A percentile compares a stretch with the other conserved stretches of the same genome.
phyloP scores from a whole-genome alignment of 2,113 vertebrate genomes.

The Heterotis niloticus region DNA sequence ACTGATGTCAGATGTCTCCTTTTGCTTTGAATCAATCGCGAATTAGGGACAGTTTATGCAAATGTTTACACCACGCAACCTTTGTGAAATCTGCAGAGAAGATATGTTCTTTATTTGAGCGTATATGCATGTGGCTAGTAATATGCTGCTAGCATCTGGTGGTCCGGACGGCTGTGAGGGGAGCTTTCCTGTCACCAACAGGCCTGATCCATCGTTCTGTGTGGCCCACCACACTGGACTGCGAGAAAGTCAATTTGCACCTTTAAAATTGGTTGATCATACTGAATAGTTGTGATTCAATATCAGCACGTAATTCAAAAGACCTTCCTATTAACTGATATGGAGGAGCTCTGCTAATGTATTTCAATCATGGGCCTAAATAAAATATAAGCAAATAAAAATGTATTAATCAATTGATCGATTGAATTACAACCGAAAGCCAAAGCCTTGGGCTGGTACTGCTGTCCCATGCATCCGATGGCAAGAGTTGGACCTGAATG shows the following conservation, averaged over 20 bases:
- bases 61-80: conserved; percentile 46
- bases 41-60: conserved; percentile 56
- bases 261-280: conserved; percentile 53
- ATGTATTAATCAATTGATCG: conserved; percentile 13
- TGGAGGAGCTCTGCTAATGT: conserved; percentile 47
- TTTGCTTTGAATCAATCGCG: conserved; percentile 48
- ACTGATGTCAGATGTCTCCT: conserved; percentile 48
- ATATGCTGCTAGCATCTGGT: conserved; percentile 56
- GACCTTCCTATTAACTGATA: conserved; percentile 44
- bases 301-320: conserved; percentile 47
- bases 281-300: conserved; percentile 44
- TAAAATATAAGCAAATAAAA: conserved; percentile 30
- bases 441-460: not conserved
- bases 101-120: conserved; percentile 49
- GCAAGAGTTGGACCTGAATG: conserved; percentile 36
- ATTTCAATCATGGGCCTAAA: conserved; percentile 23
- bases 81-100: conserved; percentile 29
- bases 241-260: conserved; percentile 45
- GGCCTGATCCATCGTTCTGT: conserved; percentile 41
- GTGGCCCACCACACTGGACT: conserved; percentile 39
- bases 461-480: conserved; percentile 22
- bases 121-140: conserved; percentile 33
- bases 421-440: conserved; percentile 29
- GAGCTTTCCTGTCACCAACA: conserved; percentile 39
- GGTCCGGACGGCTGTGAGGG: conserved; percentile 38